A percentile compares a stretch with the other conserved stretches of the same genome.
phyloP scores from a whole-genome alignment of 2,797 vertebrate genomes.

The Betta splendens region DNA sequence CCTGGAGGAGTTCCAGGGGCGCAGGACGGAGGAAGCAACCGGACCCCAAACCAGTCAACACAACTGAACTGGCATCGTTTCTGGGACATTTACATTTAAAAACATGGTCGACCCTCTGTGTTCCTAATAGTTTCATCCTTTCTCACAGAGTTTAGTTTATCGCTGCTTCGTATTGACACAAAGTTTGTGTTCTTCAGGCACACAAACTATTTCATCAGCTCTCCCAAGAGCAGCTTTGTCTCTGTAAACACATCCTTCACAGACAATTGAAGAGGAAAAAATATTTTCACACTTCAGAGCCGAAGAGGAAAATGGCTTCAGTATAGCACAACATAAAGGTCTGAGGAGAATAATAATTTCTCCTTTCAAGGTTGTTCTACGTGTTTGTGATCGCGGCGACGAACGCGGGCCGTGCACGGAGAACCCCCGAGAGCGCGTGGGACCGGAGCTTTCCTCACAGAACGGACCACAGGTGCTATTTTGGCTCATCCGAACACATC shows the following conservation, averaged over 20 bases:
- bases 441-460: not conserved
- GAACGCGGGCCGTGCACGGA: not conserved
- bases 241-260: conserved; percentile 16
- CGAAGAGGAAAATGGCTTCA: conserved; percentile 8
- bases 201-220: not conserved
- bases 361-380: not conserved
- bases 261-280: not conserved
- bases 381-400: too few species aligned
- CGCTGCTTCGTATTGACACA: not conserved
- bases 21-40: not conserved
- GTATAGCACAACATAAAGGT: not conserved
- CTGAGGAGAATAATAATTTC: not conserved
- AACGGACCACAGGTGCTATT: not conserved
- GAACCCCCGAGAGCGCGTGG: not conserved
- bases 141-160: too few species aligned
- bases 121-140: not conserved
- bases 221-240: conserved; percentile 5
- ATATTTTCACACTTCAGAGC: conserved; percentile 7
- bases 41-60: not conserved
- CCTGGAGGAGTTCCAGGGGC: too few species aligned
- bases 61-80: not conserved
- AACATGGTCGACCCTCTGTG: not conserved
- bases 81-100: too few species aligned
- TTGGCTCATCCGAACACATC: not conserved
- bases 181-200: not conserved